A percentile compares a stretch with the other conserved stretches of the same genome.
Evolutionary conservation across 2,113 vertebrate genomes (phyloP).

Genomic region (Plecotus auritus): DNA sequence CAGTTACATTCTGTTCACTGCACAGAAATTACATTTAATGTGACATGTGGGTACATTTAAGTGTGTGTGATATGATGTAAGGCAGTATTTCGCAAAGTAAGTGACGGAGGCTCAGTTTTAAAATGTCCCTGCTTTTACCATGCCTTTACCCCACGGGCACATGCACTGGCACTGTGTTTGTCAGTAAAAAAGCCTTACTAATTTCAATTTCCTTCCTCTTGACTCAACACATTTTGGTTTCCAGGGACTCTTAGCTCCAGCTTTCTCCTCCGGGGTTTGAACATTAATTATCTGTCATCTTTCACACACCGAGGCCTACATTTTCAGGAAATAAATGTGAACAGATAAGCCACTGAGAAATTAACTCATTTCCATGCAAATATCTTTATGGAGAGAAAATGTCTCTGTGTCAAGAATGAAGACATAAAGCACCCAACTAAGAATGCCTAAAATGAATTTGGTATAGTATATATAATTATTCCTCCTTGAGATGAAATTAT

Average conservation of each 20-base stretch:
- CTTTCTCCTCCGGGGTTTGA: not conserved
- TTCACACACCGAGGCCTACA: not conserved
- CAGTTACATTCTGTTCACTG: conserved; percentile 29
- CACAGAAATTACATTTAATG: conserved; percentile 11
- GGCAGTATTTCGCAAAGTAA: conserved; percentile 6
- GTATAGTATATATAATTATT: not conserved
- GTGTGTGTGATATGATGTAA: not conserved
- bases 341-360: not conserved
- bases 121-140: not conserved
- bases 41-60: conserved; percentile 12
- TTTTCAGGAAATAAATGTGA: not conserved
- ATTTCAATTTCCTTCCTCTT: not conserved
- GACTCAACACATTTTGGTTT: not conserved
- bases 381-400: not conserved
- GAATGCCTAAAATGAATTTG: not conserved
- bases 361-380: conserved; percentile 10
- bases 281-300: conserved; percentile 25
- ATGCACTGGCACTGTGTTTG: not conserved
- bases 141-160: not conserved
- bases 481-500: not conserved
- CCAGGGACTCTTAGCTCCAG: not conserved
- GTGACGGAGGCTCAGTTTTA: not conserved
- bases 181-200: not conserved
- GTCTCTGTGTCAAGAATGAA: not conserved
- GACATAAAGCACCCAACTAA: not conserved